phyloP scores from a whole-genome alignment of 2,888 invertebrate genomes.

The Leptarthrus brevirostris region DNA sequence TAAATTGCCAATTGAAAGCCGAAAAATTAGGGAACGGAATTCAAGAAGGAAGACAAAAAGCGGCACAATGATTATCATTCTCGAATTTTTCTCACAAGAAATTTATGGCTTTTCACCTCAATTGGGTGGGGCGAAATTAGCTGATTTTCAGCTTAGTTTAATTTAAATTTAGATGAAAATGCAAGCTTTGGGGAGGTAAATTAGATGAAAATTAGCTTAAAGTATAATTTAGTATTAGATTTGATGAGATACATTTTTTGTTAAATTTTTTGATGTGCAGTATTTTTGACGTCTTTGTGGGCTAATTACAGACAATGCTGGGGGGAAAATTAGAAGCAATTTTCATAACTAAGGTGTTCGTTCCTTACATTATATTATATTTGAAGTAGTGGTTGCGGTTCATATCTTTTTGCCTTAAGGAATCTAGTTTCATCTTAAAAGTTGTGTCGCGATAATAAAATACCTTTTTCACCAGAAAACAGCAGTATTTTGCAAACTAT shows the following conservation, averaged over 20 bases:
- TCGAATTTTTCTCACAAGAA: constrained; percentile 20
- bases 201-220: constrained; percentile 11
- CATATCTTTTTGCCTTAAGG: no score
- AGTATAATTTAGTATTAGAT: not conserved
- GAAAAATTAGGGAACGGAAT: constrained; percentile 8
- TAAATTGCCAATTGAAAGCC: constrained; percentile 34
- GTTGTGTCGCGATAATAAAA: no score
- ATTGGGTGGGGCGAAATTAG: not conserved
- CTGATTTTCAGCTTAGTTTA: constrained; percentile 31
- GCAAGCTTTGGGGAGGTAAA: not conserved
- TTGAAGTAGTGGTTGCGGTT: no score
- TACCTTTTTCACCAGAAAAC: no score
- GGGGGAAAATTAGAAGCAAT: no score
- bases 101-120: constrained; percentile 12
- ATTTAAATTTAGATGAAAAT: constrained; percentile 26
- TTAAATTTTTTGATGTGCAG: no score
- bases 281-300: no score
- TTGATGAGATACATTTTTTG: constrained; percentile 2
- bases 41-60: not conserved
- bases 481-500: no score
- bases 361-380: no score
- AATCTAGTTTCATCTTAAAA: no score
- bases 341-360: no score
- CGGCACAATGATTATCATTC: constrained; percentile 15
- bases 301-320: no score